Evolutionary conservation across 2,797 vertebrate genomes (phyloP).

Genomic region (Platalea minor): DNA sequence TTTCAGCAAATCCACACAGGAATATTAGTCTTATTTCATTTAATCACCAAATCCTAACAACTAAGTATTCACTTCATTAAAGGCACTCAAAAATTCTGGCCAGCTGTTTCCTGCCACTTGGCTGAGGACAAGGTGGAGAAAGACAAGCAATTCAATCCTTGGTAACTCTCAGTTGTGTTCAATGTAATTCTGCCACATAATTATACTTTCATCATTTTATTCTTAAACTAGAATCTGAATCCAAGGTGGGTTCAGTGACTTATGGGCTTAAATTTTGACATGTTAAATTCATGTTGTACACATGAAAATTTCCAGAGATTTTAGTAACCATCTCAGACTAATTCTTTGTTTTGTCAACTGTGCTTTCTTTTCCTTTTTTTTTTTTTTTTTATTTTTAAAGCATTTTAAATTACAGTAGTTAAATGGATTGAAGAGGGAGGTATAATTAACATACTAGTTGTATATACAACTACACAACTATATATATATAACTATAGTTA

Average conservation of each 20-base stretch:
- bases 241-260: neutral
- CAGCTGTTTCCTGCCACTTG: constrained; percentile 89
- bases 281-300: neutral
- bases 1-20: constrained; percentile 83
- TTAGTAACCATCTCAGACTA: neutral
- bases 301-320: neutral
- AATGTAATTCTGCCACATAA: constrained; percentile 75
- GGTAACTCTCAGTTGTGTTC: constrained; percentile 75
- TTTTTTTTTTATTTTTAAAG: neutral
- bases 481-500: neutral
- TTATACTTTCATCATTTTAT: constrained; percentile 70
- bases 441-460: neutral
- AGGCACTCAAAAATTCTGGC: constrained; percentile 88
- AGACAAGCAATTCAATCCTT: constrained; percentile 84
- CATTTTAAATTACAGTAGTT: neutral
- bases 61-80: constrained; percentile 87
- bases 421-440: neutral
- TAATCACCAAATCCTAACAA: constrained; percentile 85
- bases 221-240: constrained; percentile 53
- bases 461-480: neutral
- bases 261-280: neutral
- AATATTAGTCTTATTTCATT: constrained; percentile 90
- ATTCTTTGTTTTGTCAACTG: neutral
- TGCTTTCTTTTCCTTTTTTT: neutral
- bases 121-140: constrained; percentile 86